Base-by-base conservation (phyloP, 2,888 invertebrate species). In the Cheilosia urbana region DNA sequence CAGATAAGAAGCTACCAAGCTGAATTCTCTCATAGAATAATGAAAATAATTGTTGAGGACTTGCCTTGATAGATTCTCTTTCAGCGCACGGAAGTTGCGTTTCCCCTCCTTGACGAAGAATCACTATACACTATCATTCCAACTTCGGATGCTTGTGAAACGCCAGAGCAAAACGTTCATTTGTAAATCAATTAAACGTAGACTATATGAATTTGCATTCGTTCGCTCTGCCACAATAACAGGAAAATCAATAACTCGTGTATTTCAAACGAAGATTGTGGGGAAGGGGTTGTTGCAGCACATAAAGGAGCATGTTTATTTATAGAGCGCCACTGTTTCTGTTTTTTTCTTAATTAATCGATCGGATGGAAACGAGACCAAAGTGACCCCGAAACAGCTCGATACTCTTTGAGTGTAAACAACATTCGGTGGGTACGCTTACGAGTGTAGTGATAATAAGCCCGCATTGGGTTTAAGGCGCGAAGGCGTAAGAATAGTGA, bases 161-260 rank as follows among this genome's bases (percentile, higher is more conserved):
- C 19, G 30, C 9, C 21, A 37, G 53, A 40, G 27, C 34, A 15
- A 27, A 42, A 37, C n/a, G 30, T 53, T 72, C 53, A 77, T 71
- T 76, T 76, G 51, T 53, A 57, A 71, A 71, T 77, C 65, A 71
- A 66, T 55, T 78, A 53, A 66, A 55, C 42, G 51, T 47, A 17
- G 9, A 47, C 47, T 37, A 30, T 30, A 13, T 13, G 13, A 13
- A 72, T 77, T 72, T 66, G 72, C 82, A 72, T 55, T 82, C 49
- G 49, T 62, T 60, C 24, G 55, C 69, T 42, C 68, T 57, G 53
- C 55, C 21, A 27, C 27, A 66, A 66, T 71, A 66, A 78, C 37
- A 62, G 78, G 27, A 78, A 72, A 83, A 78, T 78, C 78, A 83
- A 78, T 78, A 83, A 72, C 42, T 72, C 34, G 24, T 30, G 37